Evolutionary conservation across 2,888 invertebrate species (phyloP).

Genomic region (Merodon equestris): DNA sequence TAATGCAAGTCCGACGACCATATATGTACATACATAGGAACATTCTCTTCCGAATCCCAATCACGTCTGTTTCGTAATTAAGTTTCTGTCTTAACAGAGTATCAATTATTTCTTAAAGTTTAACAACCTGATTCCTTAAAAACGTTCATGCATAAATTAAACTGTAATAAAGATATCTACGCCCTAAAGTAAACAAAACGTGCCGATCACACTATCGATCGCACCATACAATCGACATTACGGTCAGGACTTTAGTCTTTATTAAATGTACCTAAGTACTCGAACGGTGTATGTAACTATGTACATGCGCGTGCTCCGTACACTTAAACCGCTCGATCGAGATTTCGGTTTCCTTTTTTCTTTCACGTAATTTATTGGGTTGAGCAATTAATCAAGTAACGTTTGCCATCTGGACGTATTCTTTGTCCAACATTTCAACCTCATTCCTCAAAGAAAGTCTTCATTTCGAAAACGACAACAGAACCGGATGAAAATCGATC

Average conservation of each 20-base stretch:
- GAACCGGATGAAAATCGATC: too few species aligned
- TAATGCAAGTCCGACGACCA: too few species aligned
- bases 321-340: conserved; percentile 45
- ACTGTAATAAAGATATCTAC: conserved; percentile 64
- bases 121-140: conserved; percentile 62
- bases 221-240: conserved; percentile 19
- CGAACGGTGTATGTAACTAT: too few species aligned
- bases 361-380: conserved; percentile 65
- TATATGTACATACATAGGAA: not conserved
- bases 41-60: conserved; percentile 38
- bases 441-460: too few species aligned
- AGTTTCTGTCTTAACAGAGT: conserved; percentile 48
- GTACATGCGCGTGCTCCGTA: conserved; percentile 46
- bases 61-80: conserved; percentile 50
- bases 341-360: conserved; percentile 29
- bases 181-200: conserved; percentile 60
- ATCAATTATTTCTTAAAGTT: conserved; percentile 59
- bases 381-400: conserved; percentile 62
- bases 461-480: too few species aligned
- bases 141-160: conserved; percentile 60
- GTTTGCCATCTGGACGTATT: conserved; percentile 34
- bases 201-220: conserved; percentile 9
- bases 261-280: too few species aligned
- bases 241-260: conserved; percentile 6
- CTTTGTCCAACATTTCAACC: conserved; percentile 32